phyloP scores from a whole-genome alignment of 2,797 vertebrate species.

The Pteropus rufus region DNA sequence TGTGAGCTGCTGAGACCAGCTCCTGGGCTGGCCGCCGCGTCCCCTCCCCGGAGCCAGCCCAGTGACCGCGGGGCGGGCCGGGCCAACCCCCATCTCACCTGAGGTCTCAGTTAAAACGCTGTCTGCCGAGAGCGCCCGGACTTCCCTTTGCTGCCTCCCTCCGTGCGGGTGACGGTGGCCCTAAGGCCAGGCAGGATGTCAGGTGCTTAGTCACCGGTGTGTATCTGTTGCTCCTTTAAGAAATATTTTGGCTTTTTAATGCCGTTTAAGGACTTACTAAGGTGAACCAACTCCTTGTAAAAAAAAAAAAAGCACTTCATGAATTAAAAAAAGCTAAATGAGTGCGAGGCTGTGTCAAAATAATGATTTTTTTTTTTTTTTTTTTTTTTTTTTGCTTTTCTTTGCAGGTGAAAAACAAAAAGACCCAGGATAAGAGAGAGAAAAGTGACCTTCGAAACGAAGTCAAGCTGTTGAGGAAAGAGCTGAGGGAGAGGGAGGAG shows the following conservation, averaged over 20 bases:
- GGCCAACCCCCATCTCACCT: rapidly evolving
- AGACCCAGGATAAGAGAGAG: conserved; percentile 87
- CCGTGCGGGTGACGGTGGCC: neutral
- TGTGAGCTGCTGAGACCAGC: rapidly evolving
- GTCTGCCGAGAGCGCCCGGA: rapidly evolving
- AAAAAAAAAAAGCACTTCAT: too few relatives aligned
- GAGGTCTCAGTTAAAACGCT: rapidly evolving
- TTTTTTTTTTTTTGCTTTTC: neutral
- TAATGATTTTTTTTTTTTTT: rapidly evolving
- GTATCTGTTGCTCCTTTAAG: neutral
- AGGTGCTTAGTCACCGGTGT: neutral
- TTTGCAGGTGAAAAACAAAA: conserved; percentile 87
- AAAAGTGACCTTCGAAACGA: conserved; percentile 85
- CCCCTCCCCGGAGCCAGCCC: rapidly evolving
- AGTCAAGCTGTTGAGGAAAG: conserved; percentile 89
- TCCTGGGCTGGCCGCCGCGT: rapidly evolving
- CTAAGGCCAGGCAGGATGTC: neutral
- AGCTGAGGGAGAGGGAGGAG: conserved; percentile 91
- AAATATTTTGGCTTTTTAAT: too few relatives aligned
- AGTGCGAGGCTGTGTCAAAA: rapidly evolving
- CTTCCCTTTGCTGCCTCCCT: rapidly evolving
- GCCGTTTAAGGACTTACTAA: neutral
- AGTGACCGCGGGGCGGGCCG: rapidly evolving
- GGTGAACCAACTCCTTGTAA: too few relatives aligned
- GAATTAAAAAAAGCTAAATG: neutral